These are phyloP conservation scores for Uria aalge DNA, from an alignment of 2,113 vertebrate genomes.

Conservation along the genomic window DNA sequence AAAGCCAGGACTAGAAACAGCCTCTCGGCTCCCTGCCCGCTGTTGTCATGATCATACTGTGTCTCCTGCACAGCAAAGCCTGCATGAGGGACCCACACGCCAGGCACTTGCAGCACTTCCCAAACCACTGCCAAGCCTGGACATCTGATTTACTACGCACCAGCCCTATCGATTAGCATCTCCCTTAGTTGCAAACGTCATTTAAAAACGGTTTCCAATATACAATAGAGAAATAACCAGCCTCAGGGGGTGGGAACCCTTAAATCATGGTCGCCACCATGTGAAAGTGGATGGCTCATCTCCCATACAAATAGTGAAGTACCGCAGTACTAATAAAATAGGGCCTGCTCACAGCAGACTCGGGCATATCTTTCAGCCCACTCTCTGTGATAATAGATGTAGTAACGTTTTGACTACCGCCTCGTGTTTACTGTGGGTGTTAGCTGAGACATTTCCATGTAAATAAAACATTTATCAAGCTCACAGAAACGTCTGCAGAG, in stretches of 20 bases:
- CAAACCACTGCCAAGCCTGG: not conserved
- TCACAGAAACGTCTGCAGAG: slow-evolving; percentile 27
- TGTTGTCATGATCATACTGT: not conserved
- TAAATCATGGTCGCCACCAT: not conserved
- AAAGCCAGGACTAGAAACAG: not conserved
- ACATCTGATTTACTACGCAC: not conserved
- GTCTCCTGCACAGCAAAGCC: not conserved
- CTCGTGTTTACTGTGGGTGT: slow-evolving; percentile 57
- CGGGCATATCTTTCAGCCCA: slow-evolving; percentile 23
- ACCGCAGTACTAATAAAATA: not conserved
- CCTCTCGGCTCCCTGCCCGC: not conserved
- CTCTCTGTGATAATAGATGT: slow-evolving; percentile 55
- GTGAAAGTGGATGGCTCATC: not conserved
- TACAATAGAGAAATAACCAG: not conserved
- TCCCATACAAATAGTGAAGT: not conserved
- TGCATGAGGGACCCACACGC: rapidly evolving
- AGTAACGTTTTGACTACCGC: slow-evolving; percentile 51
- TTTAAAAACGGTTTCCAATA: not conserved
- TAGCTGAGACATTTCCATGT: slow-evolving; percentile 56
- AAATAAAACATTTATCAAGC: slow-evolving; percentile 58
- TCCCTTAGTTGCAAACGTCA: not conserved
- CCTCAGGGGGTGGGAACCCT: not conserved
- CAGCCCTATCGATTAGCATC: not conserved
- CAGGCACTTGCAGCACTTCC: not conserved
- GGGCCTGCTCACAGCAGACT: not conserved